These are phyloP conservation scores for Ophioderma brevispina DNA, from an alignment of 35 echinoderm and acorn worm species.

Conservation along the genomic window DNA sequence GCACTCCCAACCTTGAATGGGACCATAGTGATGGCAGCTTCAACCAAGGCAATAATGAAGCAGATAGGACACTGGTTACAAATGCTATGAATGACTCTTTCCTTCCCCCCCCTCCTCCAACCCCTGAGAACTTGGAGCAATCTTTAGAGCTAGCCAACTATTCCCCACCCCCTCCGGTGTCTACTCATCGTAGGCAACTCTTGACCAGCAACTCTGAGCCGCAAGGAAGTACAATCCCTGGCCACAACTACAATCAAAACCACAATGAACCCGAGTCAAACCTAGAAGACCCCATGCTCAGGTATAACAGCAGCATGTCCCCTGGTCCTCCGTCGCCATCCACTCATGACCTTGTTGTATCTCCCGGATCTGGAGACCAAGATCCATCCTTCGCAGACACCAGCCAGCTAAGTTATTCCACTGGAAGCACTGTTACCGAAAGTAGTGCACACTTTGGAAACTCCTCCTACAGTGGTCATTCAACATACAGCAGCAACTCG, in stretches of 20 bases:
- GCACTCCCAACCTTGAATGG: constrained; percentile 1
- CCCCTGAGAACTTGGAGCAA: constrained; percentile 13
- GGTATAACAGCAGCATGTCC: not conserved
- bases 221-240: constrained; percentile 38
- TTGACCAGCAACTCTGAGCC: not conserved
- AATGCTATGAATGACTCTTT: not conserved
- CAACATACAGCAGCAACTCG: not conserved
- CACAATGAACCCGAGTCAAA: not conserved
- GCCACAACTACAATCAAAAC: constrained; percentile 20
- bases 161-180: constrained; percentile 46
- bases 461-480: not conserved
- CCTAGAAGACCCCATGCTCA: not conserved
- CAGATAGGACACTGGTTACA: constrained; percentile 12
- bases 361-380: not conserved
- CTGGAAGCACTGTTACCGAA: not conserved
- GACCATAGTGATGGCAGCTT: constrained; percentile 8
- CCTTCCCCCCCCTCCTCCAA: constrained; percentile 38
- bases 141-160: constrained; percentile 52
- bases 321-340: constrained; percentile 36
- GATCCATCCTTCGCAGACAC: not conserved
- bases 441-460: not conserved
- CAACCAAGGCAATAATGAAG: constrained; percentile 14
- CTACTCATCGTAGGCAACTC: not conserved
- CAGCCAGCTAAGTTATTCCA: not conserved
- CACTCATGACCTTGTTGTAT: constrained; percentile 36